phyloP scores from a whole-genome alignment of 2,113 vertebrate genomes.

The Capreolus pygargus region DNA sequence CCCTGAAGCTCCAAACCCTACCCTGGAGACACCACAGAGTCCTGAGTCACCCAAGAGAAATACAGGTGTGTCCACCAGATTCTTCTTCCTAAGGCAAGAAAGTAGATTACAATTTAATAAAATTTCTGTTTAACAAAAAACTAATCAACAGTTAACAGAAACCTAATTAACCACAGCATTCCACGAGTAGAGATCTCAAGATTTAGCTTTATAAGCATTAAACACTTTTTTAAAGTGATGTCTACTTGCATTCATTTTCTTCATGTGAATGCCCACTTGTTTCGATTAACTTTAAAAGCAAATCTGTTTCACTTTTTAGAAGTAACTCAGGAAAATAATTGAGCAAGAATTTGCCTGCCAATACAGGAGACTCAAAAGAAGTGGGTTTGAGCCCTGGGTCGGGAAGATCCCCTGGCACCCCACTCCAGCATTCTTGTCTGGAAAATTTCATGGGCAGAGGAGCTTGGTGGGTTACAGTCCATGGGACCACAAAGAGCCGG shows the following conservation, averaged over 20 bases:
- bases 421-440: background rate
- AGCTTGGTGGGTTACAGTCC: background rate
- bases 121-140: conserved; percentile 2
- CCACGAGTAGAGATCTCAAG: background rate
- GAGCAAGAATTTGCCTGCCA: background rate
- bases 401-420: background rate
- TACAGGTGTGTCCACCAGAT: background rate
- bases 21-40: background rate
- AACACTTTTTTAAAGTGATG: background rate
- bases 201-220: background rate
- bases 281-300: background rate
- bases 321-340: background rate
- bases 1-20: background rate
- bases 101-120: background rate
- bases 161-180: background rate
- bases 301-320: conserved; percentile 4
- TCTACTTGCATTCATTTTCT: background rate
- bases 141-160: background rate
- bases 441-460: background rate
- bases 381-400: background rate
- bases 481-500: background rate
- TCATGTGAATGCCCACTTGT: background rate
- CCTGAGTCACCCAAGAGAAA: background rate
- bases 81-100: background rate
- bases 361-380: background rate